phyloP scores from a whole-genome alignment of 2,888 invertebrate species.

The Drosophila multiciliata region DNA sequence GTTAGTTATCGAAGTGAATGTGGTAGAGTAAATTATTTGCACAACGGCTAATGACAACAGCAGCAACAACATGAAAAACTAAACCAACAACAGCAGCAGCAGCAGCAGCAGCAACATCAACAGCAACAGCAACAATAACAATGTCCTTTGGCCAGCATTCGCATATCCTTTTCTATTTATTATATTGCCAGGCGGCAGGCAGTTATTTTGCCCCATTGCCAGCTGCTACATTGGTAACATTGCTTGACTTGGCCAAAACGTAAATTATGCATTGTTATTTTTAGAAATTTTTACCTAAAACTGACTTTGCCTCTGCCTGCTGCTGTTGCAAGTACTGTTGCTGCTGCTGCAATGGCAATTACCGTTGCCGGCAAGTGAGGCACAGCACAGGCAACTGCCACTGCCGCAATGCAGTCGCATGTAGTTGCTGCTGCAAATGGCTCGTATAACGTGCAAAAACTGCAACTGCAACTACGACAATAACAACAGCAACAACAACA shows the following conservation, averaged over 20 bases:
- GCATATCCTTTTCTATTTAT: slow-evolving; percentile 70
- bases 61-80: slow-evolving; percentile 43
- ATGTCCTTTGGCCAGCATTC: slow-evolving; percentile 43
- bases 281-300: slow-evolving; percentile 73
- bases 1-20: slow-evolving; percentile 80
- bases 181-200: slow-evolving; percentile 76
- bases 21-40: slow-evolving; percentile 81
- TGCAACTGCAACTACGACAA: slow-evolving; percentile 66
- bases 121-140: slow-evolving; percentile 27
- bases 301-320: slow-evolving; percentile 39
- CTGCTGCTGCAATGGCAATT: slow-evolving; percentile 56
- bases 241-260: slow-evolving; percentile 51
- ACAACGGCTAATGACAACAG: slow-evolving; percentile 80
- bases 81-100: slow-evolving; percentile 19
- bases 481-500: slow-evolving; percentile 33
- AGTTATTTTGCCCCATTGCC: slow-evolving; percentile 66
- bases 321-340: slow-evolving; percentile 13
- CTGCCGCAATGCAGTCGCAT: slow-evolving; percentile 77
- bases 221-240: slow-evolving; percentile 58
- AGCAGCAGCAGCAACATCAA: slow-evolving; percentile 26
- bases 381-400: slow-evolving; percentile 57
- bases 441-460: slow-evolving; percentile 80
- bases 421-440: slow-evolving; percentile 78
- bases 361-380: slow-evolving; percentile 43
- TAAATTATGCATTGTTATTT: slow-evolving; percentile 80